These are phyloP conservation scores for Mechanitis mazaeus DNA, from an alignment of 2,888 invertebrate genomes.

Conservation along the genomic window DNA sequence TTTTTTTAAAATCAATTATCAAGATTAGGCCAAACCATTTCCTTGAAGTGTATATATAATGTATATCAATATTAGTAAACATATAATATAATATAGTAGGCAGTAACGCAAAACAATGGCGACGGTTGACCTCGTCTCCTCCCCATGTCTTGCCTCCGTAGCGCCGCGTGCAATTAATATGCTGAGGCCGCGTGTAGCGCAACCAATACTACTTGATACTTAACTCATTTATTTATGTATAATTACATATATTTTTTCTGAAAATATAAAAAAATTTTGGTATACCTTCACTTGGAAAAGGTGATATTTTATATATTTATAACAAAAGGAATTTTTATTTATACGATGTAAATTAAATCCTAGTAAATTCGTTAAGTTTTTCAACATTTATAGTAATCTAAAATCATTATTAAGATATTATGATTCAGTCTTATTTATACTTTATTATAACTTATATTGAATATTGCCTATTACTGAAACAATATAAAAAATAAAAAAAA, in stretches of 20 bases:
- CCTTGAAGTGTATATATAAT: neutral
- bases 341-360: no score
- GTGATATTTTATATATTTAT: no score
- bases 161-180: conserved; percentile 78
- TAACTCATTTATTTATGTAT: conserved; percentile 17
- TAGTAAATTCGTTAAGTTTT: no score
- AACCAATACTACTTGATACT: conserved; percentile 43
- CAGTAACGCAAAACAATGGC: conserved; percentile 73
- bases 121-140: conserved; percentile 74
- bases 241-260: neutral
- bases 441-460: neutral
- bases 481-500: conserved; percentile 25
- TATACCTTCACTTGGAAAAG: neutral
- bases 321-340: no score
- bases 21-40: no score
- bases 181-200: conserved; percentile 69
- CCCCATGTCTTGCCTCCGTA: conserved; percentile 69
- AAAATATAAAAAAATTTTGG: neutral
- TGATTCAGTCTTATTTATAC: neutral
- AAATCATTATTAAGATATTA: no score
- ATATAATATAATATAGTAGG: conserved; percentile 6
- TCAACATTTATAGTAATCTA: no score
- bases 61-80: neutral
- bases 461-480: neutral
- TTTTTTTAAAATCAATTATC: no score